Evolutionary conservation across 2,113 vertebrate species (phyloP), one percentile per base, ranked within the genome.

Genomic region (Otis tarda): DNA sequence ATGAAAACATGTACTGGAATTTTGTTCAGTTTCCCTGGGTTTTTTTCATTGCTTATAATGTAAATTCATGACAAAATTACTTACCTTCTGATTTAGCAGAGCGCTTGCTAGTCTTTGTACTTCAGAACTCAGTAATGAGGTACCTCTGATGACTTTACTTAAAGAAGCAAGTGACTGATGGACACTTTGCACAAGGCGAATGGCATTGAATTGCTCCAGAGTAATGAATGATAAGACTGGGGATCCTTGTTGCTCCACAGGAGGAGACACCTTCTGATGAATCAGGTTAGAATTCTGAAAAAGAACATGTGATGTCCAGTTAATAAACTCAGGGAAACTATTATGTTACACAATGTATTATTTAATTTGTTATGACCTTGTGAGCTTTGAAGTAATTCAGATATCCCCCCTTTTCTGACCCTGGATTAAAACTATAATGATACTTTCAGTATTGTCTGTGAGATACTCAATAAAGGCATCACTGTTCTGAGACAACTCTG

Each of bases 61-160:
- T 43, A 78, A 33, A 67, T 22, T 74, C 23, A 57, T 28, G 22
- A 89, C 6, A 92, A 89, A 73, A 90, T 30, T 0, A 25, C 96
- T 98, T 97, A 99, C 99, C 98, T 99, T 99, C 93, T 99, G 99
- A 93, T 99, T 99, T 93, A 99, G 98, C 74, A 99, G 98, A 60
- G 99, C 99, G 8, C 97, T 98, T 94, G 99, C 99, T 91, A 99
- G 95, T 84, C 98, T 99, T 79, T 99, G 99, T 64, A 99, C 99
- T 79, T 99, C 98, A 52, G 98, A 97, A 47, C 97, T 99, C 77
- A 99, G 89, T 65, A 99, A 97, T 3, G 99, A 98, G 22, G 98
- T 98, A 70, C 99, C 99, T 97, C 99, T 98, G 97, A 99, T 99
- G 89, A 99, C 99, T 96, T 99, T 99, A 96, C 99, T 99, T 96